A percentile compares a stretch with the other conserved stretches of the same genome.
These are phyloP conservation scores for Smittia aterrima DNA, from an alignment of 2,888 invertebrate species.

Conservation along the genomic window DNA sequence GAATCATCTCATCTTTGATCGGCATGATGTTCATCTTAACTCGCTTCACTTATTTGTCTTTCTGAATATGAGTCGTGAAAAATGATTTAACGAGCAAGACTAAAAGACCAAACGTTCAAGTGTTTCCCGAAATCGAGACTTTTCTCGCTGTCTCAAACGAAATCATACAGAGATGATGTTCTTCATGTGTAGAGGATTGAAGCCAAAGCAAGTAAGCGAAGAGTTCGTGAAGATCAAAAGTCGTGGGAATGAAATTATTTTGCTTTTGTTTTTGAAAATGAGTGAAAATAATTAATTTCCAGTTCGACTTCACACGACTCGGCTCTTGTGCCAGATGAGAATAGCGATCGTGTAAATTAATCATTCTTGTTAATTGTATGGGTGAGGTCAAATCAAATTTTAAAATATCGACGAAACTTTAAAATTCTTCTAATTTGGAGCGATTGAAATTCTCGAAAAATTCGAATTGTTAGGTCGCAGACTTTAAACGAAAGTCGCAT, in stretches of 20 bases:
- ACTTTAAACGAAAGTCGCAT: too few relatives aligned
- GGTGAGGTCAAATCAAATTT: too few relatives aligned
- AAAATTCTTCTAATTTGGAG: too few relatives aligned
- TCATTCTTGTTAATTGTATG: not conserved
- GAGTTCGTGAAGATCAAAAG: slow-evolving; percentile 26
- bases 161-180: not conserved
- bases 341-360: not conserved
- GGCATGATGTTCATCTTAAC: not conserved
- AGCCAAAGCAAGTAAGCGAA: not conserved
- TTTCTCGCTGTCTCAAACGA: too few relatives aligned
- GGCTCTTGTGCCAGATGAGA: not conserved
- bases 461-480: too few relatives aligned
- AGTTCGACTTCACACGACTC: not conserved
- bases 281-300: not conserved
- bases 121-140: not conserved
- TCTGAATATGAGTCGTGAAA: slow-evolving; percentile 4
- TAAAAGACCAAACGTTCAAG: not conserved
- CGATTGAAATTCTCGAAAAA: too few relatives aligned
- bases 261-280: not conserved
- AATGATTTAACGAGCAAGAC: not conserved
- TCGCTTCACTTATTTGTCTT: not conserved
- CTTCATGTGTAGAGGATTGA: not conserved
- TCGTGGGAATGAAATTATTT: slow-evolving; percentile 3
- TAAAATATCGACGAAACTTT: too few relatives aligned
- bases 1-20: not conserved